Percentiles rank a stretch among this genome's conserved stretches.
phyloP scores from a whole-genome alignment of 2,797 vertebrate species.

The Siniperca undulata region DNA sequence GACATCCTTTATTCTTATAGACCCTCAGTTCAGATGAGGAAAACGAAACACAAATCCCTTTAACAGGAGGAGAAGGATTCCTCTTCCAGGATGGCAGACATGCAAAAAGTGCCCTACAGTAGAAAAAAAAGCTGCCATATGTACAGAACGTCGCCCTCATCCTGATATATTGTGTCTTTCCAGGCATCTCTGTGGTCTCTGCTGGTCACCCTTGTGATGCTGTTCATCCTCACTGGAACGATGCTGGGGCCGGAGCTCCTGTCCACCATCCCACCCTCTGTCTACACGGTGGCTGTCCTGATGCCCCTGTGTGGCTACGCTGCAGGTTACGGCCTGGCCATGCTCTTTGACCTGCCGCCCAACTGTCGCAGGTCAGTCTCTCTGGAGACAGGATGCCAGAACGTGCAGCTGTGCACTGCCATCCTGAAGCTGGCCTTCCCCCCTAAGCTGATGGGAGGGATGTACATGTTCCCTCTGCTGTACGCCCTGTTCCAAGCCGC shows the following conservation, averaged over 20 bases:
- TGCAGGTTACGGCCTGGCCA: slow-evolving; percentile 93
- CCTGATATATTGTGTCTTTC: slow-evolving; percentile 8
- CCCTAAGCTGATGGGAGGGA: slow-evolving; percentile 91
- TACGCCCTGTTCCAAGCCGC: slow-evolving; percentile 96
- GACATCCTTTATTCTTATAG: not conserved
- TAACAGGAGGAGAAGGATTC: not conserved
- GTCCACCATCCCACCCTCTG: slow-evolving; percentile 91
- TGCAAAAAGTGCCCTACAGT: no score
- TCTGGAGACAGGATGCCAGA: slow-evolving; percentile 97
- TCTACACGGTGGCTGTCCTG: slow-evolving; percentile 92
- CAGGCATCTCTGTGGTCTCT: slow-evolving; percentile 97
- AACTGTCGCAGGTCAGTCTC: slow-evolving; percentile 93
- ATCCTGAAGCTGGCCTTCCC: slow-evolving; percentile 97
- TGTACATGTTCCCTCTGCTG: slow-evolving; percentile 98
- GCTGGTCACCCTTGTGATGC: slow-evolving; percentile 91
- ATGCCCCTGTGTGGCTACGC: slow-evolving; percentile 95
- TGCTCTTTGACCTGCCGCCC: slow-evolving; percentile 91
- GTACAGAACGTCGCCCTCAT: not conserved
- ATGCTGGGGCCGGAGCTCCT: slow-evolving; percentile 96
- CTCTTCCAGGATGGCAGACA: not conserved
- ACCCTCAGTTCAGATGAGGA: not conserved
- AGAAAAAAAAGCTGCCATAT: not conserved
- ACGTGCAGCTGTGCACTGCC: slow-evolving; percentile 97
- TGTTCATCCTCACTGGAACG: slow-evolving; percentile 95
- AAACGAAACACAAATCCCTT: not conserved